These are phyloP conservation scores for Sicus ferrugineus DNA, from an alignment of 2,888 invertebrate genomes.

Conservation along the genomic window DNA sequence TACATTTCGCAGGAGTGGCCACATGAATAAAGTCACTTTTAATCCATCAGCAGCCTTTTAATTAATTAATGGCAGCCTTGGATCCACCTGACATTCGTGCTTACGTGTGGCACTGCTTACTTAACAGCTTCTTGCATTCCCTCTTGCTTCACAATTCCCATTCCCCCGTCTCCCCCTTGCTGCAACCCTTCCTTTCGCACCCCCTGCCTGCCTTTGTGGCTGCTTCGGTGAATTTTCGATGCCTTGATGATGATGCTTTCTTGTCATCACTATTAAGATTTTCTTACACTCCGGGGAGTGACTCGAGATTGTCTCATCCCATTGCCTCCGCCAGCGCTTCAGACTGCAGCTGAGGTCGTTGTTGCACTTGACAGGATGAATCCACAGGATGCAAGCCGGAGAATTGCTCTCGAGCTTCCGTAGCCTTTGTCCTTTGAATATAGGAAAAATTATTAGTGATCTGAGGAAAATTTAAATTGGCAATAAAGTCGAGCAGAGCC, in stretches of 20 bases:
- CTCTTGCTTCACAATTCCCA: background rate
- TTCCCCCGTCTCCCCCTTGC: background rate
- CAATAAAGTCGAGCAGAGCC: conserved; percentile 12
- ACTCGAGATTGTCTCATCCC: background rate
- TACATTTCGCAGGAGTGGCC: too few relatives aligned
- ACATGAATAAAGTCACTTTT: too few relatives aligned
- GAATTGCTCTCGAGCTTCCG: background rate
- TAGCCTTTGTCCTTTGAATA: conserved; percentile 21
- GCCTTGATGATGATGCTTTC: conserved; percentile 31
- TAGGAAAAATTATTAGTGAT: conserved; percentile 29
- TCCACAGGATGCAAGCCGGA: background rate
- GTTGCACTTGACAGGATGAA: background rate
- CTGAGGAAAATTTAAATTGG: conserved; percentile 32
- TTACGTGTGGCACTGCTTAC: background rate
- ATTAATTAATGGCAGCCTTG: too few relatives aligned
- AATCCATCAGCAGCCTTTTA: too few relatives aligned
- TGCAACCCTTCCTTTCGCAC: background rate
- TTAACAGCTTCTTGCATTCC: background rate
- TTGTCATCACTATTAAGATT: conserved; percentile 31
- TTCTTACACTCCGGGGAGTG: conserved; percentile 14
- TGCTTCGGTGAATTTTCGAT: background rate
- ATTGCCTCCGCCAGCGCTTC: background rate
- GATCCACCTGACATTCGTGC: too few relatives aligned
- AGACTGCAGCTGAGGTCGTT: background rate
- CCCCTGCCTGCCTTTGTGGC: background rate